Evolutionary conservation across 2,113 vertebrate species (phyloP), one percentile per base, ranked within the genome.

Genomic region (Macquaria ambigua): DNA sequence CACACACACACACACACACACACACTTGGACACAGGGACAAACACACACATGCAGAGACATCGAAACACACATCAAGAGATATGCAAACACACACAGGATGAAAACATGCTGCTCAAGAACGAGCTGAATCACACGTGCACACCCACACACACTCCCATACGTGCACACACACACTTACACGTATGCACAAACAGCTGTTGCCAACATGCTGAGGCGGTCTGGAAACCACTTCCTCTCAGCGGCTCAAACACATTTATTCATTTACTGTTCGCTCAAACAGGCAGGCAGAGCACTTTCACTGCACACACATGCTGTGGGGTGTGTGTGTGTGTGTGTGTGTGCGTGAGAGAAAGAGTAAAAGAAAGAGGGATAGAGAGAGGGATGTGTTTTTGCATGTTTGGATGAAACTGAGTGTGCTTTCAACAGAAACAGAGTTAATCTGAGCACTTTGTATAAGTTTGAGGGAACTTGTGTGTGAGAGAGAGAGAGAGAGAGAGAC

Each of bases 191-290:
- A 89, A 89, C 95, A 95, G 94, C 93, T 95, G 95, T 79, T 93
- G 85, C 79, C 93, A 95, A 95, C 91, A 92, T 94, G 92, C 92
- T 89, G 83, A 90, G 87, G 86, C 82, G 92, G 93, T 91, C 93
- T 92, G 89, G 90, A 93, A 95, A 93, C 95, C 93, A 94, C 92
- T 94, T 95, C 94, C 95, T 95, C 89, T 90, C 85, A 85, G 89
- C 79, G 87, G 90, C 83, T 92, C 87, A 56, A 89, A 90, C 95
- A 95, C 78, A 69, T 92, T 93, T 90, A 89, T 93, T 94, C 90
- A 94, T 96, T 95, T 95, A 90, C 93, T 90, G 92, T 92, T 93
- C 82, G 75, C 88, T 94, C 86, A 92, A 89, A 89, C 89, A 87
- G 90, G 89, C 86, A 81, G 72, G 77, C 89, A 84, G 83, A 91